These are phyloP conservation scores for Hippopotamus amphibius DNA, from an alignment of 2,113 vertebrate genomes.

Conservation along the genomic window DNA sequence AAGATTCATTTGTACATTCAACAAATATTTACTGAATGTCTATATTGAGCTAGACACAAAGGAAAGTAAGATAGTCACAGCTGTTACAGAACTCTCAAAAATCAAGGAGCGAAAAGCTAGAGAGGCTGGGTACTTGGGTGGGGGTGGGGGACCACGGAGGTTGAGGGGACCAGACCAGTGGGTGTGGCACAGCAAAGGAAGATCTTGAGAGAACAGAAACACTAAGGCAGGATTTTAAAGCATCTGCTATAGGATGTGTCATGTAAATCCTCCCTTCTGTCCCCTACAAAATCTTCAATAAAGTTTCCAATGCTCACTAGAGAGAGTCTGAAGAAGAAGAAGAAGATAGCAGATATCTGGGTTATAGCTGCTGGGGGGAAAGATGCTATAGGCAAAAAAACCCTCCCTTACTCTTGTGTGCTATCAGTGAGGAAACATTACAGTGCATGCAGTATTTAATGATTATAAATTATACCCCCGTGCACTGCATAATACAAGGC, in stretches of 20 bases:
- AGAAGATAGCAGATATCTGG: conserved; percentile 43
- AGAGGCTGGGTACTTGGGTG: neutral
- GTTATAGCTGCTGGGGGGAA: conserved; percentile 57
- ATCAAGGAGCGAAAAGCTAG: neutral
- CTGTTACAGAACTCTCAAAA: conserved; percentile 6
- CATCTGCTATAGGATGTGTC: neutral
- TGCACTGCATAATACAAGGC: neutral
- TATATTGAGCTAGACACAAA: conserved; percentile 47
- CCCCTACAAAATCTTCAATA: conserved; percentile 52
- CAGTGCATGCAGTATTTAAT: conserved; percentile 51
- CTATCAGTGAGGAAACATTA: conserved; percentile 23
- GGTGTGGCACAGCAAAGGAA: neutral
- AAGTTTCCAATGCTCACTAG: conserved; percentile 54
- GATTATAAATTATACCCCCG: conserved; percentile 18
- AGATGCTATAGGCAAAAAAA: neutral
- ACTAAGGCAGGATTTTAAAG: conserved; percentile 34
- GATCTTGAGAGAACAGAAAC: conserved; percentile 37
- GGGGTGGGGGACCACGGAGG: too few species aligned
- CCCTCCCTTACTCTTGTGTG: neutral
- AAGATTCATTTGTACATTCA: conserved; percentile 8
- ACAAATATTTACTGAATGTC: conserved; percentile 53
- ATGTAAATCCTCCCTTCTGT: conserved; percentile 8
- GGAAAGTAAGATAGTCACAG: conserved; percentile 44
- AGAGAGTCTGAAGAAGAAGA: conserved; percentile 2
- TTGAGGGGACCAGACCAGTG: neutral